These are phyloP conservation scores for Anas flavirostris DNA, from an alignment of 2,797 vertebrate species.

Conservation along the genomic window DNA sequence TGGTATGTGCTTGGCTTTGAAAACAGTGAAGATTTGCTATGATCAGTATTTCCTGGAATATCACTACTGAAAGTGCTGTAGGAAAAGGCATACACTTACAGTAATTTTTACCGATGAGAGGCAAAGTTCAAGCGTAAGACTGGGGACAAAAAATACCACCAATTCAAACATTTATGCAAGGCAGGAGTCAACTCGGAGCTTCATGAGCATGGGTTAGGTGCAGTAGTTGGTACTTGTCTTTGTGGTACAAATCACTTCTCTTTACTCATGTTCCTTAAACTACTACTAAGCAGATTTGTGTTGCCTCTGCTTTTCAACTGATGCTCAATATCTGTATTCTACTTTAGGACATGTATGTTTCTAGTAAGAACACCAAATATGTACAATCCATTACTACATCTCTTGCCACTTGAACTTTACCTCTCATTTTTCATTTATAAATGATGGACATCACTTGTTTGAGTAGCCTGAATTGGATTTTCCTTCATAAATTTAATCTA, in stretches of 20 bases:
- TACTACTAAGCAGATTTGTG: not conserved
- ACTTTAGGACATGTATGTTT: not conserved
- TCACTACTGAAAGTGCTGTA: not conserved
- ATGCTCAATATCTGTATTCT: not conserved
- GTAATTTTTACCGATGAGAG: not conserved
- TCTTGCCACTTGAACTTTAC: not conserved
- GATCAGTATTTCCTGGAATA: not conserved
- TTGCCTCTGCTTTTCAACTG: not conserved
- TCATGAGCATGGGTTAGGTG: not conserved
- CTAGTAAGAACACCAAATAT: not conserved
- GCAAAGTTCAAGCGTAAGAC: not conserved
- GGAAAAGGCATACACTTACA: not conserved
- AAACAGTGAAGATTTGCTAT: not conserved
- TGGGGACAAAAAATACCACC: not conserved
- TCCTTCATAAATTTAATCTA: not conserved
- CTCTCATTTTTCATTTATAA: not conserved
- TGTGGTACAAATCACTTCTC: not conserved
- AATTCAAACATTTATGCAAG: not conserved
- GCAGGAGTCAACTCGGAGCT: not conserved
- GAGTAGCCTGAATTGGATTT: not conserved
- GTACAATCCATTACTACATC: not conserved
- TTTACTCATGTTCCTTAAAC: not conserved
- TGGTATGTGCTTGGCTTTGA: not conserved
- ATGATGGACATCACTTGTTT: not conserved
- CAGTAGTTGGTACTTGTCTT: not conserved